Percentiles rank a stretch among this genome's conserved stretches.
Evolutionary conservation across 2,888 invertebrate species (phyloP).

Genomic region (Oxystoma pomonae): DNA sequence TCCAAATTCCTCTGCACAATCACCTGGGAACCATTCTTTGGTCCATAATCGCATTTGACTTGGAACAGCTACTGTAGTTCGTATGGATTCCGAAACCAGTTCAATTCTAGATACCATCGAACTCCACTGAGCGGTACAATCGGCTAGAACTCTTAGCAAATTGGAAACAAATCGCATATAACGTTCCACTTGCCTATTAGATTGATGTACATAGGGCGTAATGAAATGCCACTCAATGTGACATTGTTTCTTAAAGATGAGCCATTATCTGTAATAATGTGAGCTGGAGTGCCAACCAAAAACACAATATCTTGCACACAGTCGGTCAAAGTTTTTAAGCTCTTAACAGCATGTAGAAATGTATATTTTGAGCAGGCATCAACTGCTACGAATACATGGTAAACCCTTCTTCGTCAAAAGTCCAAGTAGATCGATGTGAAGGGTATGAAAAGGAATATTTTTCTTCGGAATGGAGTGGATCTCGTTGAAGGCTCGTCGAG

Average conservation of each 20-base stretch:
- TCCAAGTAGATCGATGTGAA: not conserved
- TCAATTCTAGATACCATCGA: no score
- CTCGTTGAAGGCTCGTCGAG: not conserved
- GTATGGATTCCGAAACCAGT: not conserved
- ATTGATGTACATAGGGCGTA: conserved; percentile 1
- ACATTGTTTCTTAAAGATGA: no score
- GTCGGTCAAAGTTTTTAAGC: not conserved
- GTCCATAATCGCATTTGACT: not conserved
- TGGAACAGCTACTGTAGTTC: not conserved
- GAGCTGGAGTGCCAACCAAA: no score
- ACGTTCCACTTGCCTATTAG: not conserved
- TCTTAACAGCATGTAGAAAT: not conserved
- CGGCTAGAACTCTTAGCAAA: no score
- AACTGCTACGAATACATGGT: not conserved
- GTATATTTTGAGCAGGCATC: not conserved
- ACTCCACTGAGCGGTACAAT: no score
- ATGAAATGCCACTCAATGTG: conserved; percentile 5
- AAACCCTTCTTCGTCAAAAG: not conserved
- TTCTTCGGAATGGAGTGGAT: no score
- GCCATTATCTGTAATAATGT: no score
- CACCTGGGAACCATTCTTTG: not conserved
- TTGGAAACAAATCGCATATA: no score
- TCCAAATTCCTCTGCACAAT: not conserved
- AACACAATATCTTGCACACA: no score
- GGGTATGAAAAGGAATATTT: no score